Base-by-base conservation (phyloP, 2,888 invertebrate genomes). In the Drosophila subquinaria region DNA sequence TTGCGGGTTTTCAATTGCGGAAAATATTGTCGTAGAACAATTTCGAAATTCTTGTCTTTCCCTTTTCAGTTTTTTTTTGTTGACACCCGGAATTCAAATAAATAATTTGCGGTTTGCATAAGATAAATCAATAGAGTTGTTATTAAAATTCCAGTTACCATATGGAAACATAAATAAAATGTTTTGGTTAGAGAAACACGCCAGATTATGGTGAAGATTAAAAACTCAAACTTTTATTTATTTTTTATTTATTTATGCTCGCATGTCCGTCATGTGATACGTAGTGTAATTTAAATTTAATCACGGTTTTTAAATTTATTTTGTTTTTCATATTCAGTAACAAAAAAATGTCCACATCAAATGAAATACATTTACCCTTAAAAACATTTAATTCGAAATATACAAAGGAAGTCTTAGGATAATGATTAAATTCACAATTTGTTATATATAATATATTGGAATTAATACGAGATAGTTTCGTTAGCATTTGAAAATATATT, bases 1-100 rank as follows among this genome's bases (percentile, higher is more conserved):
- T 73, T 63, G 73, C 53, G 69, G 77, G 66, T n/a, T 73, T 83
- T 83, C 87, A 77, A 86, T 83, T 87, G 73, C 71, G 51, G 65
- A 69, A 76, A 71, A 73, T 73, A 53, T 55, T 71, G 73, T 63
- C 67, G 70, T 55, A 47, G 17, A 70, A 67, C 56, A 62, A 69
- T 73, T 77, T 67, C 52, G 62, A 51, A 66, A 71, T 72, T 40
- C 62, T 53, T 42, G 36, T 11, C 33, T 68, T 40, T 50, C 53
- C n/a, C 9, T 27, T 4, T 53, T 23, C 8, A 42, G 4, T 13
- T 23, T 30, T 30, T 4, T 42, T 53, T 53, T 30, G 20, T 13
- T 20, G 13, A 5, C 11, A 11, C 50, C 23, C 56, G 59, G 70
- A 61, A 70, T 78, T 57, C 73, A 70, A 68, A 69, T 72, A 50